These are phyloP conservation scores for Tetranychus cinnabarinus DNA, from an alignment of 1,140 invertebrate genomes.

Conservation along the genomic window DNA sequence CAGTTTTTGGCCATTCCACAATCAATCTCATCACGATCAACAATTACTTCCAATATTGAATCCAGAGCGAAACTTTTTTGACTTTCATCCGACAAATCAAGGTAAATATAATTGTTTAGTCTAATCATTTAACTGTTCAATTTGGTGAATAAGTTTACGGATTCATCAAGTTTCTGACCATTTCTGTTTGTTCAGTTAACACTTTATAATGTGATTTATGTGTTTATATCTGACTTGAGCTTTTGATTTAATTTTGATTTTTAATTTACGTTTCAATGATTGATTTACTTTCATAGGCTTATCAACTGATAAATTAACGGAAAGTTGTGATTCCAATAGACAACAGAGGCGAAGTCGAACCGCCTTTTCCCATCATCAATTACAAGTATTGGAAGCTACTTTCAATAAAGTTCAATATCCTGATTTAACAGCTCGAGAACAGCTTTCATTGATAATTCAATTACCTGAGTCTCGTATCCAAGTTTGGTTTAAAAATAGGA, in stretches of 20 bases:
- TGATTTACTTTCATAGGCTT: background rate
- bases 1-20: no score
- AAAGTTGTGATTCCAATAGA: background rate
- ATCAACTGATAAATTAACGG: background rate
- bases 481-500: slow-evolving; percentile 9
- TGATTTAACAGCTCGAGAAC: slow-evolving; percentile 16
- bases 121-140: no score
- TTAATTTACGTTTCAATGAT: background rate
- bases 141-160: no score
- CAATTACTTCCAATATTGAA: no score
- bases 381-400: slow-evolving; percentile 13
- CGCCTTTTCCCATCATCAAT: slow-evolving; percentile 16
- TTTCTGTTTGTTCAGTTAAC: no score
- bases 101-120: background rate
- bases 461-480: slow-evolving; percentile 18
- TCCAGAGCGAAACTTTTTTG: no score
- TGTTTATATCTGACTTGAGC: background rate
- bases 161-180: no score
- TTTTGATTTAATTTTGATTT: background rate
- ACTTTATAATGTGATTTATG: background rate
- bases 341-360: slow-evolving; percentile 15
- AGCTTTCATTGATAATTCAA: slow-evolving; percentile 15
- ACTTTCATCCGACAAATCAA: no score
- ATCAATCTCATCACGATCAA: no score
- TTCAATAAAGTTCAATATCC: slow-evolving; percentile 17